Evolutionary conservation across 2,888 invertebrate species (phyloP).

Genomic region (Slavum lentiscoides): DNA sequence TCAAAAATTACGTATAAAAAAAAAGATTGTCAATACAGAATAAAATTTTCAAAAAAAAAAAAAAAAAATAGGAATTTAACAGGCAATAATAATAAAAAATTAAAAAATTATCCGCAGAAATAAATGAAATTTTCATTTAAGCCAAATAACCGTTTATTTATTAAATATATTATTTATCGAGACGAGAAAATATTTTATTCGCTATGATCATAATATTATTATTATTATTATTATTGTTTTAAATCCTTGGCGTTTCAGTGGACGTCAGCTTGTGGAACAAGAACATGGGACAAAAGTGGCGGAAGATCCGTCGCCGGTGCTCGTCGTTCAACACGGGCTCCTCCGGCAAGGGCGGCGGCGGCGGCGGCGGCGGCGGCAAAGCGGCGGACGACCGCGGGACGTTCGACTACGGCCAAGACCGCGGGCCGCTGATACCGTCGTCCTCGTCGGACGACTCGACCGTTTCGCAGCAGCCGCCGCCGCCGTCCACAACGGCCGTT

Average conservation of each 20-base stretch:
- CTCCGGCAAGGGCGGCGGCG: constrained; percentile 54
- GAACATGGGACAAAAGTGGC: constrained; percentile 75
- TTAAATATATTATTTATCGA: too few relatives aligned
- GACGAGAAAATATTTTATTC: too few relatives aligned
- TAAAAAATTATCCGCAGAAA: too few relatives aligned
- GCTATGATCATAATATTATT: too few relatives aligned
- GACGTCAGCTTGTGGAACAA: constrained; percentile 74
- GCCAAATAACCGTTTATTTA: too few relatives aligned
- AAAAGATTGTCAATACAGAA: too few relatives aligned
- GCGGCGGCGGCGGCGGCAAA: constrained; percentile 54
- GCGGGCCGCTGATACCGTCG: constrained; percentile 32
- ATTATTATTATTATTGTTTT: too few relatives aligned
- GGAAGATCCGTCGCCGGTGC: constrained; percentile 72
- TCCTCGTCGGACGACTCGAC: constrained; percentile 20
- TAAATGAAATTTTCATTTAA: too few relatives aligned
- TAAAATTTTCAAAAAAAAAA: too few relatives aligned
- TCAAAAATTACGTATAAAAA: too few relatives aligned
- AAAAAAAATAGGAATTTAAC: too few relatives aligned
- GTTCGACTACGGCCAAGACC: constrained; percentile 29
- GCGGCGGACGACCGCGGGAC: constrained; percentile 43
- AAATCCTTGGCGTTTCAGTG: constrained; percentile 58
- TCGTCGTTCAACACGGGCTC: constrained; percentile 61
- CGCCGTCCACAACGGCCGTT: background rate
- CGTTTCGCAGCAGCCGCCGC: background rate
- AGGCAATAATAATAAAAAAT: too few relatives aligned